phyloP scores from a whole-genome alignment of 1,140 invertebrate genomes.

The Listronotus bonariensis region DNA sequence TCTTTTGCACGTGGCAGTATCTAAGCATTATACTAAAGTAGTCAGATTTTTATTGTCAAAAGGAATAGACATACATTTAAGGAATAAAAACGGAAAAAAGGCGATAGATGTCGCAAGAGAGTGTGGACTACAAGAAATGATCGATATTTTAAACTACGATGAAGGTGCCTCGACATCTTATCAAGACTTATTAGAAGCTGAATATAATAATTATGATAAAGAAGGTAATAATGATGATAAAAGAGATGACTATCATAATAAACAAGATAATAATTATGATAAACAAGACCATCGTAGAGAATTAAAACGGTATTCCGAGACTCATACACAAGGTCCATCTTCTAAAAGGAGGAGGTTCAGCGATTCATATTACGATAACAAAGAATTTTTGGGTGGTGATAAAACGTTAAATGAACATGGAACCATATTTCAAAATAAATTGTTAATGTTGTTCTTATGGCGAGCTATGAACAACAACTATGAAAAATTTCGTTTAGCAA shows the following conservation, averaged over 20 bases:
- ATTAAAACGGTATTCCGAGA: too few relatives aligned
- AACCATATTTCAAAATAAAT: not conserved
- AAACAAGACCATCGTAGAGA: too few relatives aligned
- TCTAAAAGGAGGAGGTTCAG: too few relatives aligned
- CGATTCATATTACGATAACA: not conserved
- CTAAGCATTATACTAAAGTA: not conserved
- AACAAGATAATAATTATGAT: too few relatives aligned
- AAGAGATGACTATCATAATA: too few relatives aligned
- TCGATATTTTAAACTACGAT: not conserved
- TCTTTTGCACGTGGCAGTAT: not conserved
- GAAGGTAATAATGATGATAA: too few relatives aligned
- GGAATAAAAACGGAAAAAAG: not conserved
- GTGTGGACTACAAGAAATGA: not conserved
- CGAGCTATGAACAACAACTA: not conserved
- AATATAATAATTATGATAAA: too few relatives aligned
- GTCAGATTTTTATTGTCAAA: not conserved
- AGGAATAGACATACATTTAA: not conserved
- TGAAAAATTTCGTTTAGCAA: slow-evolving; percentile 1
- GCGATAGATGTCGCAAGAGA: not conserved
- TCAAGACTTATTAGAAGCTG: too few relatives aligned
- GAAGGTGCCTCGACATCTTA: too few relatives aligned
- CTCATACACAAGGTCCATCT: too few relatives aligned
- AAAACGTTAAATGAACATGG: not conserved
- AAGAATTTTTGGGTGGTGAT: not conserved
- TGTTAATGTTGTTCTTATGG: slow-evolving; percentile 7